These are phyloP conservation scores for Margarornis squamiger DNA, from an alignment of 2,797 vertebrate species.

Conservation along the genomic window DNA sequence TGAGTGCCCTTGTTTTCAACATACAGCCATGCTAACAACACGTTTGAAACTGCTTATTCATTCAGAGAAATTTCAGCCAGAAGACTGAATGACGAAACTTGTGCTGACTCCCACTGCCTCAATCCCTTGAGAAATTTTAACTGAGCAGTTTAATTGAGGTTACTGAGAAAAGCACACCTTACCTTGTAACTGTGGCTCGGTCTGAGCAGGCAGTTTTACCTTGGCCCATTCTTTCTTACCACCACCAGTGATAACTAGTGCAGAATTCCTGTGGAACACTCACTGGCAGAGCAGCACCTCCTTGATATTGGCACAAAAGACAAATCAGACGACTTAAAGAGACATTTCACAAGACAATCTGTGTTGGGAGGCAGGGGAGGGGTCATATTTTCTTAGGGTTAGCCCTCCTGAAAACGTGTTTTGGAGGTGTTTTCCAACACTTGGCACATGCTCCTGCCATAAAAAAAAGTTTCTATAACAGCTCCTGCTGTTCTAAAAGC, in stretches of 20 bases:
- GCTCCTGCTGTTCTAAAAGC: background rate
- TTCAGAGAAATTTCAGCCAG: background rate
- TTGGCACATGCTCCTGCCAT: background rate
- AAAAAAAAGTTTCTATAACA: background rate
- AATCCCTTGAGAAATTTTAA: background rate
- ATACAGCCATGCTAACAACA: background rate
- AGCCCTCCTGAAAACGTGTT: background rate
- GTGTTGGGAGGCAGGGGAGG: background rate
- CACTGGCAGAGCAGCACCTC: background rate
- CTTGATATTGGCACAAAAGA: background rate
- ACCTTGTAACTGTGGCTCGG: background rate
- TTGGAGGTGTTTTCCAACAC: background rate
- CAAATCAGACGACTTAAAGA: background rate
- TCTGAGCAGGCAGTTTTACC: background rate
- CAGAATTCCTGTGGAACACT: background rate
- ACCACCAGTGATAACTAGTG: background rate
- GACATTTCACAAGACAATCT: background rate
- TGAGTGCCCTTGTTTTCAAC: background rate
- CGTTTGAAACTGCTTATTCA: background rate
- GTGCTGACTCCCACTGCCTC: background rate
- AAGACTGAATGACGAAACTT: background rate
- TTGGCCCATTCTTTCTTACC: background rate
- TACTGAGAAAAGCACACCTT: background rate
- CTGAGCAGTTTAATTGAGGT: background rate
- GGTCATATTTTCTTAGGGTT: background rate